Evolutionary conservation across 1,140 invertebrate species (phyloP), one percentile per base, ranked within the genome.

Genomic region (Heliconius melpomene): DNA sequence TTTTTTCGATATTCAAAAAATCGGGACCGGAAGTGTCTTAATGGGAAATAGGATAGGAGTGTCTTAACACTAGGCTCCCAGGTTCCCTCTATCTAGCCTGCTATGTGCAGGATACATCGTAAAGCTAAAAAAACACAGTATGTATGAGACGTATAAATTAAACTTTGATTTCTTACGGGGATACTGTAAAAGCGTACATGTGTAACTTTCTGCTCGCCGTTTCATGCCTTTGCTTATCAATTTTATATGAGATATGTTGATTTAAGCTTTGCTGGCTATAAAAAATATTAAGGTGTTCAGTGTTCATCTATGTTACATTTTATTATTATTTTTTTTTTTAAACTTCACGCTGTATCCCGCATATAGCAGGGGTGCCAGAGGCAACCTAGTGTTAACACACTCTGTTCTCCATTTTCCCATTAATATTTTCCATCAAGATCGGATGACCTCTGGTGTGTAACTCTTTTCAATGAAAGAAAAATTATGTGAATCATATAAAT

Each of bases 171-270:
- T 23, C 54, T 57, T 57, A 23, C 54, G 54, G 50, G 50, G 50
- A 52, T 52, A 52, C 50, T 52, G 50, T 52, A 52, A 40, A 40
- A 52, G 18, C 50, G 50, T n/a, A n/a, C n/a, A n/a, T 52, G 18
- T 52, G 50, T 18, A 18, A 52, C 50, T 52, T 52, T 18, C 50
- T 16, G 50, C 16, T 52, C 50, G 50, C 50, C 50, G 18, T 57
- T 57, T 57, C n/a, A 9, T 60, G 20, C 54, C n/a, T 60, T 52
- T 20, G 50, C n/a, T 60, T 60, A 23, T 60, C n/a, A 60, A 60
- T 60, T 60, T 60, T 26, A 26, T 60, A 60, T 60, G n/a, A 60
- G 54, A 23, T 60, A 26, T 60, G n/a, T n/a, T 60, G 54, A 60
- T 60, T 60, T 23, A 60, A 60, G n/a, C 54, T 3, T 23, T 23